Evolutionary conservation across 2,797 vertebrate genomes (phyloP), one percentile per base, ranked within the genome.

Genomic region (Harpagifer antarcticus): DNA sequence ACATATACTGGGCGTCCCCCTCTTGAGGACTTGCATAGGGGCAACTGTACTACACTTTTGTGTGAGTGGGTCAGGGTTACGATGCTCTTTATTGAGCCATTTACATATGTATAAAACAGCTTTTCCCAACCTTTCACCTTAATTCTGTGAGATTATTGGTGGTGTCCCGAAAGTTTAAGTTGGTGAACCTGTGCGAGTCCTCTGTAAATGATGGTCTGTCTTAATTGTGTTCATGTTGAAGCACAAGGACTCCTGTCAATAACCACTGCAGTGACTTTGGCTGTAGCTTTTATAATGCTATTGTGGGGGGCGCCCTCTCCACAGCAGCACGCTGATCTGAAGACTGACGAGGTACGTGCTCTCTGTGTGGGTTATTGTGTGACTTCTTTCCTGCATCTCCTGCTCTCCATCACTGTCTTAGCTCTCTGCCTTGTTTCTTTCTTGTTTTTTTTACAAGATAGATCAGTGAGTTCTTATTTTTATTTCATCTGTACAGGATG

Each of bases 171-270:
- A 91, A 86, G 86, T 88, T 83, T 85, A 91, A 94, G 96, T 93
- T 95, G 95, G 98, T 99, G 96, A 99, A 98, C 97, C 97, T 97
- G 96, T 98, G 97, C 95, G 95, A 97, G 97, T 98, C 97, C 98
- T 97, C 95, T 80, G 58, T 89, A 74, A 80, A 89, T 86, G 57
- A 89, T 94, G 91, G 84, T 93, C 66, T 93, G 93, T 94, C 91
- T 90, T 95, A 95, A 95, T 97, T 94, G 89, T 92, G 90, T 89
- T 92, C 76, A 87, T 91, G 86, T 91, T 88, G 76, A 91, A 88
- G 86, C 89, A 79, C 86, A 90, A 78, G 81, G 87, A 92, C 92
- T 96, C 90, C 88, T 93, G 95, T 78, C 88, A 89, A 92, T 99
- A 99, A 98, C 95, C 92, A 95, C 96, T 94, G 91, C 94, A 94